Evolutionary conservation across 2,113 vertebrate genomes (phyloP).

Genomic region (Lampris incognitus): DNA sequence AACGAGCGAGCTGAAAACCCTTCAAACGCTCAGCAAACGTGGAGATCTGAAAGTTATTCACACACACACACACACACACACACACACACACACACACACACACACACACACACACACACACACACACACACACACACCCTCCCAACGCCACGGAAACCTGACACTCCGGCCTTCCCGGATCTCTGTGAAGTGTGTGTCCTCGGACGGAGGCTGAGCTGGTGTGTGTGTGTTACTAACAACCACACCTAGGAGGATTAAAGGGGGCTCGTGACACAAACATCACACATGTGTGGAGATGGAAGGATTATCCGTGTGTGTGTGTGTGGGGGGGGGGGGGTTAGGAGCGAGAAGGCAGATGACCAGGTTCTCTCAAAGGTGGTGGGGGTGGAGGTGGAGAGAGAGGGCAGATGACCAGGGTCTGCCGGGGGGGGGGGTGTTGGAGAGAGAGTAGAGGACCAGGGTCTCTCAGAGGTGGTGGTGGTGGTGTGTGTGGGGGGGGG

Average conservation of each 20-base stretch:
- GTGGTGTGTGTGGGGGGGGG: too few species aligned
- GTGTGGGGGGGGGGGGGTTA: constrained; percentile 38
- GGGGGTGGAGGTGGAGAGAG: constrained; percentile 27
- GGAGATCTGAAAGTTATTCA: too few species aligned
- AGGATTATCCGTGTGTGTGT: constrained; percentile 39
- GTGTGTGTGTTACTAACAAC: constrained; percentile 60
- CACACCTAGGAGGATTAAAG: constrained; percentile 55
- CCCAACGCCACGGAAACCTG: constrained; percentile 64
- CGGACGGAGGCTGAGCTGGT: constrained; percentile 53
- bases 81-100: constrained; percentile 9
- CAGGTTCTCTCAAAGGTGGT: constrained; percentile 20
- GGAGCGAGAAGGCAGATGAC: constrained; percentile 31
- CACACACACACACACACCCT: constrained; percentile 14
- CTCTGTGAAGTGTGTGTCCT: constrained; percentile 61
- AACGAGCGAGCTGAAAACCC: too few species aligned
- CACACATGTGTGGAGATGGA: constrained; percentile 53
- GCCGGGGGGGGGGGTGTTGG: too few species aligned
- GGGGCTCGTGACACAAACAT: constrained; percentile 54
- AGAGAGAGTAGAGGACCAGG: too few species aligned
- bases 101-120: constrained; percentile 11
- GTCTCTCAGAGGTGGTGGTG: too few species aligned
- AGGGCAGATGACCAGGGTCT: too few species aligned
- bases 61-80: not conserved
- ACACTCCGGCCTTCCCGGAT: constrained; percentile 42
- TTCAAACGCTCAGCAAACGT: too few species aligned